Conservation (phyloP, 1,140 invertebrate genomes). For the Drosophila repletoides region DNA sequence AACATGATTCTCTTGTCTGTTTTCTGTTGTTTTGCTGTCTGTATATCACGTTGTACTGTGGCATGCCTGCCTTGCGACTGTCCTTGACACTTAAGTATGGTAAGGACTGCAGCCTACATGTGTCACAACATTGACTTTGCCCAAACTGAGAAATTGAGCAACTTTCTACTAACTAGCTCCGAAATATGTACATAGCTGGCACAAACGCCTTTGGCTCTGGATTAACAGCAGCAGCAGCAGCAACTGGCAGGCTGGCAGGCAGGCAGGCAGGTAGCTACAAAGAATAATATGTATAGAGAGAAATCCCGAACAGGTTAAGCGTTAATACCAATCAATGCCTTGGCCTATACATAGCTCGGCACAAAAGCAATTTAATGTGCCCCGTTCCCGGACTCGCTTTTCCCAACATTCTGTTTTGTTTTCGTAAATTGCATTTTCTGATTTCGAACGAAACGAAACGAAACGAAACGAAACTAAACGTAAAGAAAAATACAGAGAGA, state of each 20-base stretch:
- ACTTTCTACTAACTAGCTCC: constrained; percentile 32
- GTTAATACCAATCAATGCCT: constrained; percentile 73
- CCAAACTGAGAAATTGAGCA: constrained; percentile 8
- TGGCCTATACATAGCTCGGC: not conserved
- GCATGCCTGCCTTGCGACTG: constrained; percentile 7
- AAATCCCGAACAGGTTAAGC: constrained; percentile 67
- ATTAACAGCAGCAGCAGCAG: constrained; percentile 11
- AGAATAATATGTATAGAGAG: not conserved
- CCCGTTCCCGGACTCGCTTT: constrained; percentile 30
- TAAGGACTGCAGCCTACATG: constrained; percentile 6
- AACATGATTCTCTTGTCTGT: constrained; percentile 15
- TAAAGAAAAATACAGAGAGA: constrained; percentile 7
- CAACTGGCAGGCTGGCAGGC: no score
- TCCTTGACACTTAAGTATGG: constrained; percentile 53
- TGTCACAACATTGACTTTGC: constrained; percentile 64
- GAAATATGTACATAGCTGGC: not conserved
- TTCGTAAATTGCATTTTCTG: constrained; percentile 81
- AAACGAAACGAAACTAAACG: constrained; percentile 28
- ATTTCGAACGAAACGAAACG: constrained; percentile 61
- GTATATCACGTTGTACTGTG: constrained; percentile 1
- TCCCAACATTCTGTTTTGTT: constrained; percentile 51
- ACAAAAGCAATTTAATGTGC: constrained; percentile 61
- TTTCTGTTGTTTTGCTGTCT: constrained; percentile 19
- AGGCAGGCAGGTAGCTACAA: constrained; percentile 50
- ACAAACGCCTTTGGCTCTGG: constrained; percentile 15